Percentiles rank a stretch among this genome's conserved stretches.
phyloP scores from a whole-genome alignment of 1,140 invertebrate genomes.

The Zaprionus ghesquierei region DNA sequence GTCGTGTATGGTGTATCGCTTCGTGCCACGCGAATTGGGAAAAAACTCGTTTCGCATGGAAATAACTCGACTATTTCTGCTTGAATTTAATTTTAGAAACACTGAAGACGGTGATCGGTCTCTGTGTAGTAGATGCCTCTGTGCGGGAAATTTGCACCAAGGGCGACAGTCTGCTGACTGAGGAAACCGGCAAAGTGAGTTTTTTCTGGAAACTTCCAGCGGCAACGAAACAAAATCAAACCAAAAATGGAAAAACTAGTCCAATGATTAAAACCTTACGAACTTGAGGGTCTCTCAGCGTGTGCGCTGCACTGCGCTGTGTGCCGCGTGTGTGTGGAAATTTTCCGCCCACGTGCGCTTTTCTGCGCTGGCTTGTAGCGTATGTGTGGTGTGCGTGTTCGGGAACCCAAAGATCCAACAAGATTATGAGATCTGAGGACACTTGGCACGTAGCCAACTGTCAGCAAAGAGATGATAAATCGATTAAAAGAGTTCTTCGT shows the following conservation, averaged over 20 bases:
- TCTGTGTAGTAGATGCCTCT: conserved; percentile 93
- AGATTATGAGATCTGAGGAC: conserved; percentile 83
- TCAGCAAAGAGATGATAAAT: conserved; percentile 10
- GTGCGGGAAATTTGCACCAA: conserved; percentile 96
- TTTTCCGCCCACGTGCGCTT: conserved; percentile 50
- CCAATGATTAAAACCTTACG: conserved; percentile 73
- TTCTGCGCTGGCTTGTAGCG: conserved; percentile 21
- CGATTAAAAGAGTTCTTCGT: conserved; percentile 2
- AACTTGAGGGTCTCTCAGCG: conserved; percentile 54
- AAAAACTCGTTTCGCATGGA: conserved; percentile 32
- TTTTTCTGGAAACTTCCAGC: neutral
- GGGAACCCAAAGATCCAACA: conserved; percentile 57
- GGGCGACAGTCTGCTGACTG: conserved; percentile 93
- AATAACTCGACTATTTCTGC: conserved; percentile 45
- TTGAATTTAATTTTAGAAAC: conserved; percentile 88
- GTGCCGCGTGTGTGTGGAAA: conserved; percentile 29
- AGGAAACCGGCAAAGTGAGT: conserved; percentile 95
- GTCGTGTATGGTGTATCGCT: neutral
- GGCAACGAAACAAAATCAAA: neutral
- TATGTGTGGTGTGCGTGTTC: conserved; percentile 16
- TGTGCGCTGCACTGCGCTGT: conserved; percentile 14
- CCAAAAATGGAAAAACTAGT: conserved; percentile 17
- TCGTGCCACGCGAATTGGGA: conserved; percentile 29
- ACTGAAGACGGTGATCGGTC: conserved; percentile 93
- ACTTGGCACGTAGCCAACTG: conserved; percentile 3